Conservation (phyloP, 2,888 invertebrate species). For the Erpobdella octoculata region DNA sequence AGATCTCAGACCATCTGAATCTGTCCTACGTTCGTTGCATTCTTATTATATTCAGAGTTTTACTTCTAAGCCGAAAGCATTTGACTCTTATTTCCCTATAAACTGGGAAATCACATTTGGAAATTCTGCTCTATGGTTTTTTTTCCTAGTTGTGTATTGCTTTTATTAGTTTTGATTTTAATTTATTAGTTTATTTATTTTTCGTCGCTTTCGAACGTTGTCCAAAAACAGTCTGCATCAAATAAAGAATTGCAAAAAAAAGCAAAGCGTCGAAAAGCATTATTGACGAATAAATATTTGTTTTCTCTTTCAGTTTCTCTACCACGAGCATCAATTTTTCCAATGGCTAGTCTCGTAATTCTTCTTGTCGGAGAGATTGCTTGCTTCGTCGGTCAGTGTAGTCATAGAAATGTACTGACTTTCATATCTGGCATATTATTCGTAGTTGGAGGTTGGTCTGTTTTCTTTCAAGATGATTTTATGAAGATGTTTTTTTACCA, state of each 20-base stretch:
- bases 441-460: constrained; percentile 48
- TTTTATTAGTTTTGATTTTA: too few species aligned
- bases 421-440: constrained; percentile 51
- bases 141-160: too few species aligned
- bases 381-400: constrained; percentile 50
- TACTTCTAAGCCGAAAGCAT: neutral
- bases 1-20: constrained; percentile 45
- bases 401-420: constrained; percentile 48
- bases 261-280: too few species aligned
- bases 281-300: neutral
- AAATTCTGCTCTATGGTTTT: neutral
- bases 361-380: constrained; percentile 49
- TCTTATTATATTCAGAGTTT: neutral
- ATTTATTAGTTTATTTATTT: too few species aligned
- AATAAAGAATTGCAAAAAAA: too few species aligned
- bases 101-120: neutral
- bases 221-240: too few species aligned
- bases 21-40: constrained; percentile 30
- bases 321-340: constrained; percentile 48
- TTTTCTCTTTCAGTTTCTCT: constrained; percentile 45
- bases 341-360: constrained; percentile 48
- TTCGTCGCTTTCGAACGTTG: too few species aligned
- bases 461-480: neutral
- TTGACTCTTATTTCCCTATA: neutral
- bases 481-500: too few species aligned